phyloP scores from a whole-genome alignment of 2,888 invertebrate genomes.

The Luperina nickerlii region DNA sequence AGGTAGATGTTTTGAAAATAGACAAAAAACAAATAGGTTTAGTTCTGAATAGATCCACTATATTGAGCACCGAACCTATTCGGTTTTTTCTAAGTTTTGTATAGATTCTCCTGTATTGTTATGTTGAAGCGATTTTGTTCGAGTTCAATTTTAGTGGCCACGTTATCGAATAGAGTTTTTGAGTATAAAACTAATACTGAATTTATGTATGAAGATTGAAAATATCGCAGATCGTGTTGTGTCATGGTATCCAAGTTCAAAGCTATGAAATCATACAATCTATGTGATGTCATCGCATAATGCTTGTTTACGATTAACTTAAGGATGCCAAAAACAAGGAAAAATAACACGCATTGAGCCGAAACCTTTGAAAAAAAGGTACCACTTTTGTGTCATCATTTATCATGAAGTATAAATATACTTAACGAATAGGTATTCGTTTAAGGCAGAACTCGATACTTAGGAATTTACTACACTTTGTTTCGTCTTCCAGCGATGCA shows the following conservation, averaged over 20 bases:
- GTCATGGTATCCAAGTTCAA: conserved; percentile 39
- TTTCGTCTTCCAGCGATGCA: neutral
- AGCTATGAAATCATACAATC: conserved; percentile 44
- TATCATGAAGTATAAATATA: neutral
- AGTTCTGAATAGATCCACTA: conserved; percentile 41
- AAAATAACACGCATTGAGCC: conserved; percentile 17
- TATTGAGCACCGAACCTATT: conserved; percentile 32
- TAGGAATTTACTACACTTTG: neutral
- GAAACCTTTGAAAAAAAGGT: conserved; percentile 1
- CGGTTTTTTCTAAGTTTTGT: conserved; percentile 41
- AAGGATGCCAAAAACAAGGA: conserved; percentile 8
- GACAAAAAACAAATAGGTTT: conserved; percentile 24
- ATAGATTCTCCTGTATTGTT: conserved; percentile 47
- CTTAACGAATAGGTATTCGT: neutral
- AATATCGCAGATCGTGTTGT: conserved; percentile 20
- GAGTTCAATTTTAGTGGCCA: conserved; percentile 11
- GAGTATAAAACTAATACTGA: neutral
- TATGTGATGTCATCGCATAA: conserved; percentile 47
- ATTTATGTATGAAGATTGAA: neutral
- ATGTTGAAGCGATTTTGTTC: conserved; percentile 17
- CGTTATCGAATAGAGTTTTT: conserved; percentile 6
- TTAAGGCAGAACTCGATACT: neutral
- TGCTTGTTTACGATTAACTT: conserved; percentile 31
- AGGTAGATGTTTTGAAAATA: conserved; percentile 37
- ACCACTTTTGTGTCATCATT: neutral